Conservation (phyloP, 2,888 invertebrate genomes). For the Machimus atricapillus region DNA sequence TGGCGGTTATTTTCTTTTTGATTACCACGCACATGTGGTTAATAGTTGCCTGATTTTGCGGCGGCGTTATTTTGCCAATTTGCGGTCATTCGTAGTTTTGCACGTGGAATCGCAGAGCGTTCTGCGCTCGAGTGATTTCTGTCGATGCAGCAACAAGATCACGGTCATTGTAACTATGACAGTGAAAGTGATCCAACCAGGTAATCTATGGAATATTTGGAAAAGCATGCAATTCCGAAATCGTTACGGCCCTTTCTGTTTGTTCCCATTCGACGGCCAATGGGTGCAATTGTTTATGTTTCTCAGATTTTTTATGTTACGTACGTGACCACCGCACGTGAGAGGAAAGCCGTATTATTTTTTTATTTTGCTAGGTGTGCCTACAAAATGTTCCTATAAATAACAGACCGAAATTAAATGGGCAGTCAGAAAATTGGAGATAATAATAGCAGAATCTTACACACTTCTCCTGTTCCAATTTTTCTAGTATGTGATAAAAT, state of each 20-base stretch:
- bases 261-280: neutral
- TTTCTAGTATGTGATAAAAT: no score
- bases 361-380: neutral
- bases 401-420: neutral
- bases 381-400: neutral
- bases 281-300: neutral
- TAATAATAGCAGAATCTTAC: no score
- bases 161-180: conserved; percentile 50
- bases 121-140: neutral
- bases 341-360: neutral
- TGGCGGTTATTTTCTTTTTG: conserved; percentile 29
- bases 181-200: conserved; percentile 46
- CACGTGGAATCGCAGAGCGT: neutral
- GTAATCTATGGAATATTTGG: neutral
- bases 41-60: conserved; percentile 40
- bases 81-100: neutral
- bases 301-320: neutral
- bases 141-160: conserved; percentile 47
- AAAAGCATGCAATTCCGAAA: neutral
- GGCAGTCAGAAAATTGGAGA: no score
- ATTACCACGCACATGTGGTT: neutral
- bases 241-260: neutral
- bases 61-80: conserved; percentile 42
- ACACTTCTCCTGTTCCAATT: no score
- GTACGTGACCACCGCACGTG: neutral